These are phyloP conservation scores for Pristionchus entomophagus DNA, from an alignment of 2,888 invertebrate genomes.

Conservation along the genomic window DNA sequence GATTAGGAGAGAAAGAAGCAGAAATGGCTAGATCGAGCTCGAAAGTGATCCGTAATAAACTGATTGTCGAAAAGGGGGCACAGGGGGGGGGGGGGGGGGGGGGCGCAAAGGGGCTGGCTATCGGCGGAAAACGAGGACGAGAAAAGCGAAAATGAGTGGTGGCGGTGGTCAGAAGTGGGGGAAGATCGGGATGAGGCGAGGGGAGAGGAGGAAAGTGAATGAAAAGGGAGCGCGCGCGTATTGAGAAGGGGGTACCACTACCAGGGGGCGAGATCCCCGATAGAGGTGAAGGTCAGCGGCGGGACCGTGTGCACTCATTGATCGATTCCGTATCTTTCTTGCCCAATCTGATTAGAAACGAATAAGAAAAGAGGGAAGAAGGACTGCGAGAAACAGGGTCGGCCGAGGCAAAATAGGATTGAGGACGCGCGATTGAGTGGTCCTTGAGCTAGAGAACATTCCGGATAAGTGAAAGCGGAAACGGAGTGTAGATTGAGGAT, in stretches of 20 bases:
- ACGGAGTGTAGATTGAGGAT: not conserved
- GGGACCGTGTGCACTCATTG: constrained; percentile 14
- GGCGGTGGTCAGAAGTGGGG: constrained; percentile 14
- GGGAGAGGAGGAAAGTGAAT: constrained; percentile 2
- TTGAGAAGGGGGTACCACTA: constrained; percentile 5
- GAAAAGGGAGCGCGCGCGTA: not conserved
- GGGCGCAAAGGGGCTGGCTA: not conserved
- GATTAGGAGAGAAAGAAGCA: not conserved
- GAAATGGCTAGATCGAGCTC: not conserved
- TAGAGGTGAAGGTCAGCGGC: constrained; percentile 3
- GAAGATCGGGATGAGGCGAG: not conserved
- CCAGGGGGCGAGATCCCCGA: constrained; percentile 8
- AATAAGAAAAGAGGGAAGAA: too few species aligned
- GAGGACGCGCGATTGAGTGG: not conserved
- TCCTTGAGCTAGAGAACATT: constrained; percentile 2
- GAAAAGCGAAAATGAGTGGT: constrained; percentile 36
- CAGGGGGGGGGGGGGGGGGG: not conserved
- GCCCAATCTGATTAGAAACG: not conserved
- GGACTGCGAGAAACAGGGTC: constrained; percentile 1
- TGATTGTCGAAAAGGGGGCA: not conserved
- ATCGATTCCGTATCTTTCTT: constrained; percentile 16
- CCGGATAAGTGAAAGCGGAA: not conserved
- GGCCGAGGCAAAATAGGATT: not conserved
- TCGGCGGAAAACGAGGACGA: not conserved
- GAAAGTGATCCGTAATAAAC: not conserved